Conservation (phyloP, 2,888 invertebrate genomes). For the Megastigmus dorsalis region DNA sequence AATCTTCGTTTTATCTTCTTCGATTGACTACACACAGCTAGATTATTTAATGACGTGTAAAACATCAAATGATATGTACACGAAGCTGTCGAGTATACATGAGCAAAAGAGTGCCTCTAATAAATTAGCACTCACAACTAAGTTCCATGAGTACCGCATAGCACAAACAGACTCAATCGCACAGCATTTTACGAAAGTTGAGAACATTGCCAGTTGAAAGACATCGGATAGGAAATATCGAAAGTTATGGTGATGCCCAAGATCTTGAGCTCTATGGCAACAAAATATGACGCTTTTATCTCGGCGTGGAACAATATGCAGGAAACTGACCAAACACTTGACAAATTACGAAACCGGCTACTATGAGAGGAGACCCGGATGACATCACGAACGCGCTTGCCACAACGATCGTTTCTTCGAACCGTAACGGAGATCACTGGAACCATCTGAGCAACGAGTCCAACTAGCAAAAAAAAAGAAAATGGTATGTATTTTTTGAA, state of each 20-base stretch:
- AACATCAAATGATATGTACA: slow-evolving; percentile 19
- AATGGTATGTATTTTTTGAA: slow-evolving; percentile 7
- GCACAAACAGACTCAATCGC: slow-evolving; percentile 27
- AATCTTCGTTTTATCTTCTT: no score
- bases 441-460: no score
- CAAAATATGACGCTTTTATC: background rate
- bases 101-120: slow-evolving; percentile 28
- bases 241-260: slow-evolving; percentile 50
- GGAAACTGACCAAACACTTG: no score
- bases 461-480: background rate
- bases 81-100: slow-evolving; percentile 10
- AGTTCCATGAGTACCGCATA: slow-evolving; percentile 48
- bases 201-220: slow-evolving; percentile 46
- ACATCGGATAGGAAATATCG: slow-evolving; percentile 33
- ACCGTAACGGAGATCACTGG: no score
- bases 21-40: no score
- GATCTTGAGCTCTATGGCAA: slow-evolving; percentile 44
- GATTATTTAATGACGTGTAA: slow-evolving; percentile 29
- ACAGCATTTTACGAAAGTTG: slow-evolving; percentile 43
- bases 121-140: slow-evolving; percentile 32
- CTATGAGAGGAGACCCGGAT: no score
- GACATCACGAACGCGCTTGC: no score
- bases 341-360: no score
- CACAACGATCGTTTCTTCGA: no score
- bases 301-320: slow-evolving; percentile 25